Percentiles rank a stretch among this genome's conserved stretches.
phyloP scores from a whole-genome alignment of 2,797 vertebrate genomes.

The Sternarchorhynchus goeldii region DNA sequence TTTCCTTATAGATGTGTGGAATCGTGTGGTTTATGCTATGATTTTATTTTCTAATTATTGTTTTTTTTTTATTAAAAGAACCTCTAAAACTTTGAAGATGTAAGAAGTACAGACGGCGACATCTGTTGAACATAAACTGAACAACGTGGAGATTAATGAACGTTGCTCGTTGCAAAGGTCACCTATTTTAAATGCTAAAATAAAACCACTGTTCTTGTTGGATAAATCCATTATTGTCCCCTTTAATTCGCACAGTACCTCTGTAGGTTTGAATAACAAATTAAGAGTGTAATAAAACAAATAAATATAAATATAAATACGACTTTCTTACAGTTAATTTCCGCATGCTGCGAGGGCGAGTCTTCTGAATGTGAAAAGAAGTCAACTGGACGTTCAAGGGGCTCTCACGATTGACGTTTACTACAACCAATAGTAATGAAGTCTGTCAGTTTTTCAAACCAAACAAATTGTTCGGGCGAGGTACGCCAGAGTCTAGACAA shows the following conservation, averaged over 20 bases:
- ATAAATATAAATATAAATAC: no score
- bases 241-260: no score
- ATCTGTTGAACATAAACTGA: constrained; percentile 61
- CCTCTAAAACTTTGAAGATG: constrained; percentile 36
- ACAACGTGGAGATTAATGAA: background rate
- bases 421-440: constrained; percentile 46
- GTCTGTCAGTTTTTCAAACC: constrained; percentile 63
- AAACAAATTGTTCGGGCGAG: constrained; percentile 68
- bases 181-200: constrained; percentile 7
- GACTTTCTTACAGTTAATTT: background rate
- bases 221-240: background rate
- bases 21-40: no score
- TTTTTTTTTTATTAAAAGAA: background rate
- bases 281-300: background rate
- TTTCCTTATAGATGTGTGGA: no score
- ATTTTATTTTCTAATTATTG: background rate
- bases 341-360: constrained; percentile 40
- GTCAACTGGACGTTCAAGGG: constrained; percentile 32
- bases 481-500: constrained; percentile 71
- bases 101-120: constrained; percentile 56
- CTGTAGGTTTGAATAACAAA: background rate
- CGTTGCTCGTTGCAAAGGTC: constrained; percentile 33
- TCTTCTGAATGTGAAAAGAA: background rate
- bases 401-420: constrained; percentile 64
- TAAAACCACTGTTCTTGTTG: background rate